Evolutionary conservation across 1,140 invertebrate species (phyloP).

Genomic region (Dreissena rostriformis): DNA sequence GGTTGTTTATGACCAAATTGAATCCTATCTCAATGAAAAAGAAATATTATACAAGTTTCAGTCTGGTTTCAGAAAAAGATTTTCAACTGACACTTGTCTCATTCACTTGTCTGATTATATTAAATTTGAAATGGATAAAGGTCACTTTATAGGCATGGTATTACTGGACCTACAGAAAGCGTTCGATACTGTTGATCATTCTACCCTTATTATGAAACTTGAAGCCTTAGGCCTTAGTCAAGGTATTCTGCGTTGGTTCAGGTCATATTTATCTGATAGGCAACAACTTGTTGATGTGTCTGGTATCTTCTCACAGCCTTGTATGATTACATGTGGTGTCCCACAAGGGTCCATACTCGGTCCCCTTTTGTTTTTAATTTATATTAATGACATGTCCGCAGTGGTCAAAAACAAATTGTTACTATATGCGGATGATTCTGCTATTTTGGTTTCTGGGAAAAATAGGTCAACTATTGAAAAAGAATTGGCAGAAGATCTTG

Average conservation of each 20-base stretch:
- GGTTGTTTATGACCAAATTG: slow-evolving; percentile 31
- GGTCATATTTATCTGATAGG: slow-evolving; percentile 12
- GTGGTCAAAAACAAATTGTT: slow-evolving; percentile 17
- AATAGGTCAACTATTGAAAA: slow-evolving; percentile 5
- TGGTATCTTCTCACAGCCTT: slow-evolving; percentile 2
- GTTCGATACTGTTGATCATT: slow-evolving; percentile 24
- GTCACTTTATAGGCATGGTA: slow-evolving; percentile 9
- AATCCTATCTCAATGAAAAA: slow-evolving; percentile 20
- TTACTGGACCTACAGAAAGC: slow-evolving; percentile 23
- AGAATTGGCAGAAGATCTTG: slow-evolving; percentile 5
- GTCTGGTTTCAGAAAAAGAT: slow-evolving; percentile 14
- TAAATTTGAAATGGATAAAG: not conserved
- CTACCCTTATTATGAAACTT: slow-evolving; percentile 2
- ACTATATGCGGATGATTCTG: slow-evolving; percentile 27
- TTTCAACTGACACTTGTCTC: slow-evolving; percentile 17
- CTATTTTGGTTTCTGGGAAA: slow-evolving; percentile 18
- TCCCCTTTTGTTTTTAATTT: slow-evolving; percentile 32
- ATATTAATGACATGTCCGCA: slow-evolving; percentile 37
- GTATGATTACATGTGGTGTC: slow-evolving; percentile 20
- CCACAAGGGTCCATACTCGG: slow-evolving; percentile 37
- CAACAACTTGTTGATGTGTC: slow-evolving; percentile 7
- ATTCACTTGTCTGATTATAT: slow-evolving; percentile 9
- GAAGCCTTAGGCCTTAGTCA: not conserved
- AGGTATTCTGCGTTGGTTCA: not conserved
- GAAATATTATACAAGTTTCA: slow-evolving; percentile 18